phyloP scores from a whole-genome alignment of 2,113 vertebrate species.

The Microcebus lehilahytsara region DNA sequence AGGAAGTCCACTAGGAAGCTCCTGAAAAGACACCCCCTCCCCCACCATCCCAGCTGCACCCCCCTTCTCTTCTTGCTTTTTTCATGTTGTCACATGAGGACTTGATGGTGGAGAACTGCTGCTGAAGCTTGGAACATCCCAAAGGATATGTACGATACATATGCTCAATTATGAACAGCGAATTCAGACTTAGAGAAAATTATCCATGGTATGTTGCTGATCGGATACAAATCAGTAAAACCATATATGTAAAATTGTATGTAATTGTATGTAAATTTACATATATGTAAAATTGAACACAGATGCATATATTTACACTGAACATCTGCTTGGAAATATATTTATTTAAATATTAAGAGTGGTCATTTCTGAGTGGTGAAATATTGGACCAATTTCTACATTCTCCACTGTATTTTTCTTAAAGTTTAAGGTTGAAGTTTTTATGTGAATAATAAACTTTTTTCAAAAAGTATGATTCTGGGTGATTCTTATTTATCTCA shows the following conservation, averaged over 20 bases:
- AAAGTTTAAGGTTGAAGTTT: background rate
- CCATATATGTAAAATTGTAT: background rate
- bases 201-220: background rate
- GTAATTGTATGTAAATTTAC: no score
- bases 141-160: background rate
- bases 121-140: background rate
- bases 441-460: conserved; percentile 16
- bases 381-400: background rate
- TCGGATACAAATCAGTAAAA: background rate
- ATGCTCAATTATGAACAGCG: background rate
- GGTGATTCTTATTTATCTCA: background rate
- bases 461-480: background rate
- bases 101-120: background rate
- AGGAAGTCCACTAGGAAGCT: background rate
- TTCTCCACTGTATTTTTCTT: conserved; percentile 12
- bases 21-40: background rate
- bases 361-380: background rate
- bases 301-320: background rate
- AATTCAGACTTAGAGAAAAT: background rate
- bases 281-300: background rate
- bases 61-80: background rate
- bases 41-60: background rate
- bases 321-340: background rate
- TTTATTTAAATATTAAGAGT: conserved; percentile 22
- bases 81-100: background rate